A percentile compares a stretch with the other conserved stretches of the same genome.
Conservation (phyloP, 2,888 invertebrate genomes). For the Acronicta alni region DNA sequence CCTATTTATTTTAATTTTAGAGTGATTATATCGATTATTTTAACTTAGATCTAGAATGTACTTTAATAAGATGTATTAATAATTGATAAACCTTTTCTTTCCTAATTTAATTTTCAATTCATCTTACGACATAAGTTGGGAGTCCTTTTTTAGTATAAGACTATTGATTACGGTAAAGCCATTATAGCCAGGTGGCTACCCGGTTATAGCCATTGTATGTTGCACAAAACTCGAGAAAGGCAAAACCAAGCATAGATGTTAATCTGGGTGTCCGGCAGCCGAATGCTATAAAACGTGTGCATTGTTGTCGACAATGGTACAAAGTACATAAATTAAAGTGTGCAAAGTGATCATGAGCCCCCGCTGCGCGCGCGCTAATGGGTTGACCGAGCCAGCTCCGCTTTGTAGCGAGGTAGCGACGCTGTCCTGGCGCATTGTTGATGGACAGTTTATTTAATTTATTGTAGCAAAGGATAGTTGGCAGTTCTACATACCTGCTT, state of each 20-base stretch:
- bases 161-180: constrained; percentile 70
- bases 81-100: constrained; percentile 5
- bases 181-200: constrained; percentile 86
- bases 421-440: constrained; percentile 47
- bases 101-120: neutral
- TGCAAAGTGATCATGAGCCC: constrained; percentile 88
- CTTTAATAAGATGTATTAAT: constrained; percentile 12
- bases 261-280: constrained; percentile 88
- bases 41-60: neutral
- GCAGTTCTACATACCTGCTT: constrained; percentile 32
- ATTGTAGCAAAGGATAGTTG: constrained; percentile 51
- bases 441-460: constrained; percentile 62
- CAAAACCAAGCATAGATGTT: constrained; percentile 81
- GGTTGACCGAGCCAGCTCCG: constrained; percentile 76
- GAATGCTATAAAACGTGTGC: constrained; percentile 81
- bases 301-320: constrained; percentile 78
- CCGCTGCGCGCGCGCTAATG: constrained; percentile 83
- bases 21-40: neutral
- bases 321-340: constrained; percentile 87
- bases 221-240: constrained; percentile 88
- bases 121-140: neutral
- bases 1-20: neutral
- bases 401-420: constrained; percentile 40
- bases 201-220: constrained; percentile 78
- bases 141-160: constrained; percentile 57